Evolutionary conservation across 37 sponge, comb jelly and placozoan genomes (phyloP).

Genomic region (Halichondria panicea): DNA sequence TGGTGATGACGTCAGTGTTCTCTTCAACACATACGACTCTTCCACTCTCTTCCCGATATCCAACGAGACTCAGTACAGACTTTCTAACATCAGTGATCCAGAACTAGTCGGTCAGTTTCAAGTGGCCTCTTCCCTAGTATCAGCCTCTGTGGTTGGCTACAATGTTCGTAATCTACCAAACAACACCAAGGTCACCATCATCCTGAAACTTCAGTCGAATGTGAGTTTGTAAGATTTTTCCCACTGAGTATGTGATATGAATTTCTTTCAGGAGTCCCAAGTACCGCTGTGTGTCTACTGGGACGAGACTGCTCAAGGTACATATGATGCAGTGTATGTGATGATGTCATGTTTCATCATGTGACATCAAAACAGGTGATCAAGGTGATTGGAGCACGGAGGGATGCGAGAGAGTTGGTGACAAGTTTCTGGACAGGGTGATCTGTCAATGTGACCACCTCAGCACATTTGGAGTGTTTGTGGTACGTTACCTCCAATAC

Average conservation of each 20-base stretch:
- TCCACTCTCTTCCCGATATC: background rate
- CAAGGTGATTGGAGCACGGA: slow-evolving; percentile 17
- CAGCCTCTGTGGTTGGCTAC: slow-evolving; percentile 10
- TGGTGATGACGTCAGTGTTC: background rate
- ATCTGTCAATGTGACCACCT: slow-evolving; percentile 34
- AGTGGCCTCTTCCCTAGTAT: slow-evolving; percentile 9
- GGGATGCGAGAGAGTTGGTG: background rate
- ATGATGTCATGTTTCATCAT: background rate
- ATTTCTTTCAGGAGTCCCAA: slow-evolving; percentile 8
- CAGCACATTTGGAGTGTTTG: slow-evolving; percentile 36
- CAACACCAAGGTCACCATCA: background rate
- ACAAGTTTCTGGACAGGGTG: background rate
- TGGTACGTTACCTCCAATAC: too few species aligned
- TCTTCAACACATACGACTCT: slow-evolving; percentile 10
- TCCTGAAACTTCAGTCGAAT: background rate
- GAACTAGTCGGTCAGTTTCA: too few species aligned
- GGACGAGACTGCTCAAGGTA: slow-evolving; percentile 19
- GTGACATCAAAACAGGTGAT: background rate
- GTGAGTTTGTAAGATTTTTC: slow-evolving; percentile 2
- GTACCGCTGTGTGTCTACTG: slow-evolving; percentile 19
- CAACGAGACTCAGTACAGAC: background rate
- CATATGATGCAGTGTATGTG: background rate
- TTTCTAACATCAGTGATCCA: background rate
- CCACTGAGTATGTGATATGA: background rate
- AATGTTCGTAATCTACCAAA: background rate